Evolutionary conservation across 1,140 invertebrate genomes (phyloP).

Genomic region (Zaprionus ornatus): DNA sequence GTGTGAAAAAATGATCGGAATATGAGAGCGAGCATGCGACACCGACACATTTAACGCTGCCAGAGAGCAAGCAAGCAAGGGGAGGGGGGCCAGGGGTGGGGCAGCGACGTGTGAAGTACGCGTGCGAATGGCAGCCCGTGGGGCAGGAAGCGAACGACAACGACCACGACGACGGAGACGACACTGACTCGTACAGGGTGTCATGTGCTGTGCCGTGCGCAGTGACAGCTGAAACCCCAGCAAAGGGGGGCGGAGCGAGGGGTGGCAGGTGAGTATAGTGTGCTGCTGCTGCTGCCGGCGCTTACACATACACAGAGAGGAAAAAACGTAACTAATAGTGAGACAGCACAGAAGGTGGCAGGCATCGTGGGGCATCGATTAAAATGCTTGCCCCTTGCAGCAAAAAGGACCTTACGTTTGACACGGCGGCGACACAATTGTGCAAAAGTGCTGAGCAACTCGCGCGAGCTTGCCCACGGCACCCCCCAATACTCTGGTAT

Average conservation of each 20-base stretch:
- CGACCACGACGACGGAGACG: background rate
- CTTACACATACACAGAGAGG: conserved; percentile 12
- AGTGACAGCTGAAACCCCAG: conserved; percentile 29
- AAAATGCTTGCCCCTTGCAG: conserved; percentile 40
- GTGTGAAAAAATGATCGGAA: conserved; percentile 83
- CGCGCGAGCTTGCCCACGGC: background rate
- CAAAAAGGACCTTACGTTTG: conserved; percentile 32
- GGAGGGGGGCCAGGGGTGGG: too few relatives aligned
- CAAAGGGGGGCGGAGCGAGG: background rate
- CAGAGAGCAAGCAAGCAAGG: background rate
- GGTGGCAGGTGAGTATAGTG: background rate
- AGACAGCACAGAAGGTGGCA: conserved; percentile 41
- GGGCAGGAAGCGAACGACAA: conserved; percentile 40
- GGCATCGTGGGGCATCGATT: conserved; percentile 46
- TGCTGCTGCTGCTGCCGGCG: conserved; percentile 27
- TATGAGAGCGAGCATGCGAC: conserved; percentile 71
- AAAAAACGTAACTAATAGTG: conserved; percentile 61
- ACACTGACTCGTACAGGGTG: conserved; percentile 40
- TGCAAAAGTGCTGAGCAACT: conserved; percentile 36
- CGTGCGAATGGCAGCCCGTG: conserved; percentile 66
- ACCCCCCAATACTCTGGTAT: background rate
- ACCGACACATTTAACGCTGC: conserved; percentile 38
- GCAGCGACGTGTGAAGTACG: conserved; percentile 63
- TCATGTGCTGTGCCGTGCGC: conserved; percentile 35
- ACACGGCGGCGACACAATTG: conserved; percentile 53